phyloP scores from a whole-genome alignment of 2,113 vertebrate species.

The Pseudopodoces humilis region DNA sequence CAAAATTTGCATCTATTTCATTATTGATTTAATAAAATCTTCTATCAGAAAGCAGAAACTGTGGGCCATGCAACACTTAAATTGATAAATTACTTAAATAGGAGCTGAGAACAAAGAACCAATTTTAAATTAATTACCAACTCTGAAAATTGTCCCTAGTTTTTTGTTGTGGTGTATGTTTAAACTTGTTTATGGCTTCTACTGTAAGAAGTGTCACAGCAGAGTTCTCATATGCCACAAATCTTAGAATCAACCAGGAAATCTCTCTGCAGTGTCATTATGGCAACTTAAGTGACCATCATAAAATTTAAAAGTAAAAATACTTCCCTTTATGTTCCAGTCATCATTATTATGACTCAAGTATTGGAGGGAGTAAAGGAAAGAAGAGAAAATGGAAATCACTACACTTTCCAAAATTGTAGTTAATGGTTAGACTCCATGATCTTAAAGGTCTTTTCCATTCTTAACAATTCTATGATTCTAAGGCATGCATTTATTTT shows the following conservation, averaged over 20 bases:
- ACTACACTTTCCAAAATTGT: not conserved
- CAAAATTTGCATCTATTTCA: slow-evolving; percentile 30
- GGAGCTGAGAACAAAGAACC: not conserved
- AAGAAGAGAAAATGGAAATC: not conserved
- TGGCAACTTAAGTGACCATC: not conserved
- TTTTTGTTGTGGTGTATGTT: not conserved
- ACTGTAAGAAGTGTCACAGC: not conserved
- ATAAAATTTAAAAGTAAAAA: not conserved
- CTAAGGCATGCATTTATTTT: not conserved
- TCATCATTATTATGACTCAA: not conserved
- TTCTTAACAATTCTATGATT: not conserved
- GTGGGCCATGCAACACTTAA: not conserved
- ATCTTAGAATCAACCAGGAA: not conserved
- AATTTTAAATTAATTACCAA: not conserved
- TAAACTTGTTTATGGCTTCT: not conserved
- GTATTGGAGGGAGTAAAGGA: not conserved
- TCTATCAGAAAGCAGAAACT: not conserved
- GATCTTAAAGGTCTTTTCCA: not conserved
- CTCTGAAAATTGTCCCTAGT: not conserved
- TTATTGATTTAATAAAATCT: not conserved
- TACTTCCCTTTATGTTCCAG: not conserved
- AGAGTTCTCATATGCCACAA: not conserved
- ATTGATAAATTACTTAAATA: not conserved
- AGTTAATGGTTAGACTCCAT: not conserved
- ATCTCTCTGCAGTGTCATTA: not conserved